phyloP scores from a whole-genome alignment of 1,140 invertebrate species.

The Bacillus rossius region DNA sequence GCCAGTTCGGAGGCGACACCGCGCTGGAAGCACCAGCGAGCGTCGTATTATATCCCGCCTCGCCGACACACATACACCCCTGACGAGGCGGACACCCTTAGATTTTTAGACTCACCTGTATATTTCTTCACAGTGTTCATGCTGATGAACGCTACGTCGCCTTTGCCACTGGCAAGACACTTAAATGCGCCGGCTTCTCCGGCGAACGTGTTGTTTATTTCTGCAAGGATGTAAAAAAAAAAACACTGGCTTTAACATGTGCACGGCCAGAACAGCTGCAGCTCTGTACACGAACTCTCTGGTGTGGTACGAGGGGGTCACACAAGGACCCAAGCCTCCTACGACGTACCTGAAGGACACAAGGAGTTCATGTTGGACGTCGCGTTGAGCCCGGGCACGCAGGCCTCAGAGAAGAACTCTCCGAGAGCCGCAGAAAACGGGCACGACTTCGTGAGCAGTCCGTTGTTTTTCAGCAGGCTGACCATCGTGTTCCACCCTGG shows the following conservation, averaged over 20 bases:
- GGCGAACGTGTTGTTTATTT: slow-evolving; percentile 27
- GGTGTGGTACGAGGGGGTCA: no score
- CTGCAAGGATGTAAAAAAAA: no score
- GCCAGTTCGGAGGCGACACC: no score
- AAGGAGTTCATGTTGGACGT: slow-evolving; percentile 13
- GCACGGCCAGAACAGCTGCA: no score
- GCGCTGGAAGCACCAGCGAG: no score
- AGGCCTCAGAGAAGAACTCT: slow-evolving; percentile 57
- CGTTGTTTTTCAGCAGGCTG: slow-evolving; percentile 2
- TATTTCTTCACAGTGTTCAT: slow-evolving; percentile 60
- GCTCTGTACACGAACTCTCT: no score
- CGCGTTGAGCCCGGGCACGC: slow-evolving; percentile 45
- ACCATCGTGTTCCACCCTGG: slow-evolving; percentile 16
- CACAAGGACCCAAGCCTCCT: no score
- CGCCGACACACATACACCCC: no score
- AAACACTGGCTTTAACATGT: no score
- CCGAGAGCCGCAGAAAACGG: slow-evolving; percentile 31
- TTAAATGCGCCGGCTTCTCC: slow-evolving; percentile 62
- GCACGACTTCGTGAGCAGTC: neutral
- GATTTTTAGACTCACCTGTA: slow-evolving; percentile 46
- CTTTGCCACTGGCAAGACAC: slow-evolving; percentile 70
- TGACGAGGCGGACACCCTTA: no score
- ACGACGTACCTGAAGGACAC: slow-evolving; percentile 25
- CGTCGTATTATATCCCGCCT: no score
- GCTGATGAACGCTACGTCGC: slow-evolving; percentile 83